Base-by-base conservation (phyloP, 2,113 vertebrate species). In the Mesocricetus auratus region DNA sequence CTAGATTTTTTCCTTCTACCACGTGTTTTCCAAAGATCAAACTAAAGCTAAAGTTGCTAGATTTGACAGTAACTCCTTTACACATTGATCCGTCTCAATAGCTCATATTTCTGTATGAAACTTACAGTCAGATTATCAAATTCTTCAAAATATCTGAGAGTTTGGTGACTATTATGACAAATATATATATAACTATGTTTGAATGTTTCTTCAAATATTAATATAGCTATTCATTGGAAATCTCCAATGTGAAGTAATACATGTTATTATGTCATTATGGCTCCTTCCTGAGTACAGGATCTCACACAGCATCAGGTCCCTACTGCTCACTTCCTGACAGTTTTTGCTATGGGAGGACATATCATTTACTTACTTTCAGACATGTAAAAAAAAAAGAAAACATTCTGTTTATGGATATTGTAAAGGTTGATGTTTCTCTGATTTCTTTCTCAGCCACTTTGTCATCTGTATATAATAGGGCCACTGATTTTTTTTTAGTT, bases 131-230 rank as follows among this genome's bases (percentile, higher is more conserved):
- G 31, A 22, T 36, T 88, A 39, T 88, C 47, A 42, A 39, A 79
- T 47, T 73, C n/a, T 79, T 3, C 1, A 79, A 73, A 89, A 56
- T 26, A 62, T 12, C 5, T 13, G 77, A 45, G 16, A 73, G 56
- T 89, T 85, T 92, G 21, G 56, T 64, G 66, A 26, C 7, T 12
- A 78, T 73, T 73, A 9, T 89, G 13, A 58, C 86, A 47, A 96
- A 56, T 64, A 17, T 71, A 22, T 71, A 22, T 83, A 85, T 26
- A 45, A 31, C 12, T 66, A 45, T 58, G 7, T 85, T 64, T 85
- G 16, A 17, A 31, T 50, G 21, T 11, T 24, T 11, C 39, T n/a
- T 29, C 19, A 26, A 92, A 75, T 39, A 36, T 39, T 39, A 19
- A 71, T 42, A 22, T 53, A 42, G 15, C 33, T 36, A 58, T 45